These are phyloP conservation scores for Steatocranus sp. DNA, from an alignment of 2,797 vertebrate genomes.

Conservation along the genomic window DNA sequence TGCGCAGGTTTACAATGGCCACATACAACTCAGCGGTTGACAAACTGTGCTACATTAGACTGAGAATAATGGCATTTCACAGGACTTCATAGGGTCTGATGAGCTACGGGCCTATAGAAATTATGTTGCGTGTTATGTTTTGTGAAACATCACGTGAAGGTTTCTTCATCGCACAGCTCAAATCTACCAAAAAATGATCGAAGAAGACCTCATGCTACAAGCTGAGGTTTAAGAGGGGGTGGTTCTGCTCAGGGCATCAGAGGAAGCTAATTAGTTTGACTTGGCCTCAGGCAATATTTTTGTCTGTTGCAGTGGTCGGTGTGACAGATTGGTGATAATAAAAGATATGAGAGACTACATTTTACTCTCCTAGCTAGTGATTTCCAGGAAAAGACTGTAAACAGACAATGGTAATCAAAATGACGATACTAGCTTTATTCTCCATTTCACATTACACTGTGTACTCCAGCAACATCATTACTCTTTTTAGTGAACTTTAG, in stretches of 20 bases:
- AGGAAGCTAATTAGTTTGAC: neutral
- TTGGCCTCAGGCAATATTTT: neutral
- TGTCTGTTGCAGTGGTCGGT: neutral
- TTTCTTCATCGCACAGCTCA: rapidly evolving
- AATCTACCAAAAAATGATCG: neutral
- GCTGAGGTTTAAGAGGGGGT: neutral
- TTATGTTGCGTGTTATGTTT: neutral
- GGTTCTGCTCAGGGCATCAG: neutral
- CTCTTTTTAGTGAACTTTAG: neutral
- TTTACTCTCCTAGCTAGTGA: neutral
- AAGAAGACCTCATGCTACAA: neutral
- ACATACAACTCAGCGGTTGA: neutral
- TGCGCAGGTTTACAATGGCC: neutral
- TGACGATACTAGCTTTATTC: neutral
- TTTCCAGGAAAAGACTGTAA: neutral
- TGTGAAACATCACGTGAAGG: neutral
- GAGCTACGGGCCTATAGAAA: neutral
- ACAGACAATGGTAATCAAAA: neutral
- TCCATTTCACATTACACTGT: neutral
- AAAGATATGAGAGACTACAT: neutral
- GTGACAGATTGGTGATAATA: neutral
- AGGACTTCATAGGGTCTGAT: rapidly evolving
- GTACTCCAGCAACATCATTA: neutral
- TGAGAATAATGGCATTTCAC: neutral
- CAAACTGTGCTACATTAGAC: neutral